phyloP scores from a whole-genome alignment of 2,888 invertebrate species.

The Cheilosia vulpina region DNA sequence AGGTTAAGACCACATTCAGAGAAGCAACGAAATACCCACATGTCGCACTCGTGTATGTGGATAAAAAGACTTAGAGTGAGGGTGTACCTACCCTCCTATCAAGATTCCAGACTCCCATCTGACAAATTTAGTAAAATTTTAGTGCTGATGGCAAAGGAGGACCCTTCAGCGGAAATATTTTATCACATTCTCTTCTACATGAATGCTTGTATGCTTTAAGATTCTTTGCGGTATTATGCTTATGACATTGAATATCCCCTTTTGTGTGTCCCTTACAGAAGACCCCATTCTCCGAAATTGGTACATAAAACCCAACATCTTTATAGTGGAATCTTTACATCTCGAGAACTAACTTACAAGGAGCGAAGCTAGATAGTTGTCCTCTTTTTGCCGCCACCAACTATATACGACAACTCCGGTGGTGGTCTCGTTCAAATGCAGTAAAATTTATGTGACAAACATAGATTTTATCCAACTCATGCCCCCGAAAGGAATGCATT shows the following conservation, averaged over 20 bases:
- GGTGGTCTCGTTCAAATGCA: conserved; percentile 28
- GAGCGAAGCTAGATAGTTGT: conserved; percentile 39
- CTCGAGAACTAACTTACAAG: conserved; percentile 58
- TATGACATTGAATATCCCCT: conserved; percentile 44
- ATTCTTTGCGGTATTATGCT: conserved; percentile 18
- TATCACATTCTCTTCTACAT: conserved; percentile 50
- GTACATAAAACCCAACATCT: conserved; percentile 58
- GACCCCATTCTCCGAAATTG: conserved; percentile 36
- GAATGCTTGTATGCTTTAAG: conserved; percentile 24
- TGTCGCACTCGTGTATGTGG: neutral
- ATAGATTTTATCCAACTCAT: conserved; percentile 58
- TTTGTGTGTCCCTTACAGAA: neutral
- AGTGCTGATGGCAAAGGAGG: conserved; percentile 23
- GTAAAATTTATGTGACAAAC: conserved; percentile 57
- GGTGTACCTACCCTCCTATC: neutral
- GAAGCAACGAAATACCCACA: too few relatives aligned
- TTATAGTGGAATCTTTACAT: conserved; percentile 55
- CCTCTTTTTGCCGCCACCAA: conserved; percentile 19
- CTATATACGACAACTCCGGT: neutral
- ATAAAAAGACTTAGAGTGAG: neutral
- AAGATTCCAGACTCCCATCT: neutral
- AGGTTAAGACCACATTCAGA: too few relatives aligned
- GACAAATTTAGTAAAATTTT: conserved; percentile 57
- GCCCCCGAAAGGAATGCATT: conserved; percentile 55
- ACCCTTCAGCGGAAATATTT: conserved; percentile 22